Percentiles rank a stretch among this genome's conserved stretches.
These are phyloP conservation scores for Eutrigla gurnardus DNA, from an alignment of 2,797 vertebrate species.

Conservation along the genomic window DNA sequence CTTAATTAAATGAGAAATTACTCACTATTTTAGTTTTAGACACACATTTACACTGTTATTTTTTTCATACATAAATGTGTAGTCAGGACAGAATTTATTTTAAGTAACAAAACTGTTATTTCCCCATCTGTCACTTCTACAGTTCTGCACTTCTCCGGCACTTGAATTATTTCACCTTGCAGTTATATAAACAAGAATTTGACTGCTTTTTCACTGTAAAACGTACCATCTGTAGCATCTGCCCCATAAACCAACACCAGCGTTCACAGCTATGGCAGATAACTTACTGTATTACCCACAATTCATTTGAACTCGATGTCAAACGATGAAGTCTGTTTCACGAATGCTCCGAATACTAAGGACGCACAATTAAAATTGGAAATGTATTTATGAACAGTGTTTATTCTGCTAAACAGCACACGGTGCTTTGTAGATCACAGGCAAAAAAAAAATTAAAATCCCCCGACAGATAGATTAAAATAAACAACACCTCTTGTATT, in stretches of 20 bases:
- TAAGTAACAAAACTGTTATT: background rate
- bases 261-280: background rate
- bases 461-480: conserved; percentile 18
- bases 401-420: conserved; percentile 16
- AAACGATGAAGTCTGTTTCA: conserved; percentile 2
- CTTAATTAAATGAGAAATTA: too few species aligned
- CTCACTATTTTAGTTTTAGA: too few species aligned
- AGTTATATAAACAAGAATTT: background rate
- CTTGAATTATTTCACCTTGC: background rate
- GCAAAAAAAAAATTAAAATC: conserved; percentile 5
- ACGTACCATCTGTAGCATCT: background rate
- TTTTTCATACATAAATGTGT: background rate
- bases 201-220: background rate
- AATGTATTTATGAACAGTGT: conserved; percentile 16
- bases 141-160: background rate
- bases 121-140: background rate
- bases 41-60: background rate
- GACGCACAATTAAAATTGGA: conserved; percentile 13
- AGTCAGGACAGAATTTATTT: background rate
- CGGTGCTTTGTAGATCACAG: conserved; percentile 35
- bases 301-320: background rate
- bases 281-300: background rate
- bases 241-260: conserved; percentile 10
- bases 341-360: conserved; percentile 13
- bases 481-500: conserved; percentile 19